A percentile compares a stretch with the other conserved stretches of the same genome.
Conservation (phyloP, 2,797 vertebrate genomes). For the Cirrhinus molitorella region DNA sequence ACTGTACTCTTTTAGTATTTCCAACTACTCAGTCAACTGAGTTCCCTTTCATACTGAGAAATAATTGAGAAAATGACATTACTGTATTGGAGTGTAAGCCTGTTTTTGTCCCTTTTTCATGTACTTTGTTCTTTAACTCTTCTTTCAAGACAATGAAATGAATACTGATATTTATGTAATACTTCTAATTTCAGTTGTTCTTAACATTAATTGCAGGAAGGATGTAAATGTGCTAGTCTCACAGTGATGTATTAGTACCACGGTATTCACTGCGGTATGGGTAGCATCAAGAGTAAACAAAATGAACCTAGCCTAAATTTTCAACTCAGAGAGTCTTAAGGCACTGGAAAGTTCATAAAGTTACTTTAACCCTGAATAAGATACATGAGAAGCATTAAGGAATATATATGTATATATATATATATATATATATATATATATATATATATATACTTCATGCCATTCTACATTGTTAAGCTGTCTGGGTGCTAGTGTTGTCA, state of each 20-base stretch:
- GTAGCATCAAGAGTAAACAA: background rate
- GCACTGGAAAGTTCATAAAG: slow-evolving; percentile 19
- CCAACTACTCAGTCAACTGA: no score
- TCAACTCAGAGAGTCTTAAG: background rate
- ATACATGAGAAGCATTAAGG: background rate
- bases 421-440: no score
- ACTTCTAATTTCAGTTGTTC: slow-evolving; percentile 10
- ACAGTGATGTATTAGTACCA: background rate
- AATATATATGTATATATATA: no score
- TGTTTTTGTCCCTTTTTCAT: background rate
- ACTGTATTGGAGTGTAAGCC: background rate
- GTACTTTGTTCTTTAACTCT: slow-evolving; percentile 15
- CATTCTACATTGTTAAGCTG: slow-evolving; percentile 5
- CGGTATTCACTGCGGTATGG: background rate
- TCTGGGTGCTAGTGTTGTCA: background rate
- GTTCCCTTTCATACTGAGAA: background rate
- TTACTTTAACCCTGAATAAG: background rate
- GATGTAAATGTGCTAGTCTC: background rate
- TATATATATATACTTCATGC: background rate
- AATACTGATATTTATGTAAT: background rate
- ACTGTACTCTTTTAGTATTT: background rate
- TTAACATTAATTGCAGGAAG: background rate
- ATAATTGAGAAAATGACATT: background rate
- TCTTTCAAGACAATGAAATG: background rate
- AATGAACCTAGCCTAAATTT: slow-evolving; percentile 14